A percentile compares a stretch with the other conserved stretches of the same genome.
These are phyloP conservation scores for Nesoenas mayeri DNA, from an alignment of 2,113 vertebrate genomes.

Conservation along the genomic window DNA sequence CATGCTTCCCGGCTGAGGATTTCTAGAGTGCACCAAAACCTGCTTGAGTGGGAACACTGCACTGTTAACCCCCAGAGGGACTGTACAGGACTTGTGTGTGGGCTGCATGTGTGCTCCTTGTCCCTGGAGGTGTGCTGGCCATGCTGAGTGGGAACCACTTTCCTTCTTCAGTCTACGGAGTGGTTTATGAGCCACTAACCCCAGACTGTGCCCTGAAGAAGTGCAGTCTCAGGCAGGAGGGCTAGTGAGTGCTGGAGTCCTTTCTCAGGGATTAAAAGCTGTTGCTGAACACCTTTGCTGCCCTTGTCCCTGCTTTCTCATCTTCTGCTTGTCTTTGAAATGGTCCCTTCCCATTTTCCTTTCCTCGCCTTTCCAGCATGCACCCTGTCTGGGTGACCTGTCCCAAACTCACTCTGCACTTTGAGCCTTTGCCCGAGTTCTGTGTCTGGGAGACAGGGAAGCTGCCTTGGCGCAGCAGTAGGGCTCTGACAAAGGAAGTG, in stretches of 20 bases:
- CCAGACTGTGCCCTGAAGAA: neutral
- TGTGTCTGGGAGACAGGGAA: neutral
- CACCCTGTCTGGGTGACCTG: neutral
- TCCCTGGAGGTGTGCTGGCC: neutral
- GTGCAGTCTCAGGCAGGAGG: neutral
- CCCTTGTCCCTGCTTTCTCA: neutral
- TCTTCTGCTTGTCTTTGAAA: neutral
- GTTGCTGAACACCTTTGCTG: neutral
- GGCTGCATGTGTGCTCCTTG: neutral
- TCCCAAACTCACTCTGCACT: neutral
- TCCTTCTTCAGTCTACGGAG: neutral
- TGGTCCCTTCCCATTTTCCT: neutral
- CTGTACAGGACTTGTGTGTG: neutral
- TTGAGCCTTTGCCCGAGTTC: neutral
- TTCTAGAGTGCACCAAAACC: slow-evolving; percentile 12
- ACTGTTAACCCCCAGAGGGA: neutral
- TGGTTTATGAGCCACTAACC: neutral
- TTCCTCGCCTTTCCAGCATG: neutral
- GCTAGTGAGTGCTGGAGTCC: neutral
- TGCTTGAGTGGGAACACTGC: neutral
- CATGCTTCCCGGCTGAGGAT: neutral
- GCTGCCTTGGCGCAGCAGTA: neutral
- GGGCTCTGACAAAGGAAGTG: neutral
- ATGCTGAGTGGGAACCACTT: neutral
- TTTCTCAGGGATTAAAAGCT: neutral